phyloP scores from a whole-genome alignment of 64 coral and sea anemone genomes.

The Trachythela sp. region DNA sequence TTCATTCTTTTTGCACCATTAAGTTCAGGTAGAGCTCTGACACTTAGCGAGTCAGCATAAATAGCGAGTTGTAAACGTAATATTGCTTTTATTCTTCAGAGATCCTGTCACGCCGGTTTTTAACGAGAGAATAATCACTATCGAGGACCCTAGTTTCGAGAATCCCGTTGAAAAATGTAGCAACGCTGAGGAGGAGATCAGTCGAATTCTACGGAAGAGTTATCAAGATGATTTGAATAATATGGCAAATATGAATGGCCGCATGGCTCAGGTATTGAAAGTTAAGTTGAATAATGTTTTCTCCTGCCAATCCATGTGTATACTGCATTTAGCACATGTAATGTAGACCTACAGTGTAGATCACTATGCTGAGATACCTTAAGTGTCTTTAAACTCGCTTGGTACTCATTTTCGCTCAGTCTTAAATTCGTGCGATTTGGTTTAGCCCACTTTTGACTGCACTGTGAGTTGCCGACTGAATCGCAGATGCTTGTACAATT shows the following conservation, averaged over 20 bases:
- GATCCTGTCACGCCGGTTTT: slow-evolving; percentile 13
- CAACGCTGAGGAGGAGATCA: slow-evolving; percentile 6
- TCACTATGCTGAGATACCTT: too few species aligned
- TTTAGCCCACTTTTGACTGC: too few species aligned
- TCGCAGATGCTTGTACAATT: neutral
- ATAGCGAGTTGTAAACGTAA: too few species aligned
- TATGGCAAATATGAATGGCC: slow-evolving; percentile 17
- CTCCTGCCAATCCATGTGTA: neutral
- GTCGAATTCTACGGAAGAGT: neutral
- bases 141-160: neutral
- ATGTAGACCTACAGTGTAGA: too few species aligned
- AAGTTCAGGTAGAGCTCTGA: too few species aligned
- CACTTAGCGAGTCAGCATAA: too few species aligned
- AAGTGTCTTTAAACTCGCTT: too few species aligned
- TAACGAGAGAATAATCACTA: slow-evolving; percentile 27
- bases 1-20: too few species aligned
- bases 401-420: too few species aligned
- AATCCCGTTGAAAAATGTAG: slow-evolving; percentile 2
- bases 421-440: too few species aligned
- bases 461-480: too few species aligned
- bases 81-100: neutral
- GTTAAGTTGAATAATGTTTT: neutral
- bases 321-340: neutral
- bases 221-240: slow-evolving; percentile 19
- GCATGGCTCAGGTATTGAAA: neutral